These are phyloP conservation scores for Sakesphorus luctuosus DNA, from an alignment of 2,113 vertebrate species.

Conservation along the genomic window DNA sequence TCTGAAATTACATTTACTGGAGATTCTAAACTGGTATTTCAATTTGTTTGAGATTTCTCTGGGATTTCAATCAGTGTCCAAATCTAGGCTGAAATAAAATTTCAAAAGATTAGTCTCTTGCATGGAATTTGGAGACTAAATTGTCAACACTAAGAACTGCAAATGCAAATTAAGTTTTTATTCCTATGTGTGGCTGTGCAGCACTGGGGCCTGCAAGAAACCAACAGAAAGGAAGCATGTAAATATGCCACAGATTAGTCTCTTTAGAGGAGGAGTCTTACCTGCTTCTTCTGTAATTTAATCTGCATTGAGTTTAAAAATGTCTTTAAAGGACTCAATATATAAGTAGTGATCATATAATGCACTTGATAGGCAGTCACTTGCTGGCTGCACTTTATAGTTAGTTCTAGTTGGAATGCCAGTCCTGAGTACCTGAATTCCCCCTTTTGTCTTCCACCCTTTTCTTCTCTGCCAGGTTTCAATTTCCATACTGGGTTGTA, in stretches of 20 bases:
- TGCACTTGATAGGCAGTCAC: not conserved
- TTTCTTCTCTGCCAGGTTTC: constrained; percentile 8
- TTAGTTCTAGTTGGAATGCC: not conserved
- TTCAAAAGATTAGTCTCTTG: not conserved
- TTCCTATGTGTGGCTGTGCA: not conserved
- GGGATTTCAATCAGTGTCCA: not conserved
- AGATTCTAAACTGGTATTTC: not conserved
- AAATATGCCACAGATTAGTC: not conserved
- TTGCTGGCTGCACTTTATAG: not conserved
- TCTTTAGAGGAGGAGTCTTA: not conserved
- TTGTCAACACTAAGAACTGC: not conserved
- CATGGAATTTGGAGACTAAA: not conserved
- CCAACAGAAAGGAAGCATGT: not conserved
- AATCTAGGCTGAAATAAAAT: not conserved
- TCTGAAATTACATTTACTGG: not conserved
- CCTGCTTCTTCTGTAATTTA: not conserved
- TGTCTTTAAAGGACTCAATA: not conserved
- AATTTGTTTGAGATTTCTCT: not conserved
- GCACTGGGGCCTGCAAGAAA: not conserved
- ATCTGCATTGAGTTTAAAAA: not conserved
- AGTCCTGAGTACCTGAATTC: not conserved
- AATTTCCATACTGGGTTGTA: constrained; percentile 20
- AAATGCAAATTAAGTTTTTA: not conserved
- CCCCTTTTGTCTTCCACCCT: not conserved
- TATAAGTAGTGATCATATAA: not conserved